Evolutionary conservation across 2,113 vertebrate species (phyloP).

Genomic region (Sitta europaea): DNA sequence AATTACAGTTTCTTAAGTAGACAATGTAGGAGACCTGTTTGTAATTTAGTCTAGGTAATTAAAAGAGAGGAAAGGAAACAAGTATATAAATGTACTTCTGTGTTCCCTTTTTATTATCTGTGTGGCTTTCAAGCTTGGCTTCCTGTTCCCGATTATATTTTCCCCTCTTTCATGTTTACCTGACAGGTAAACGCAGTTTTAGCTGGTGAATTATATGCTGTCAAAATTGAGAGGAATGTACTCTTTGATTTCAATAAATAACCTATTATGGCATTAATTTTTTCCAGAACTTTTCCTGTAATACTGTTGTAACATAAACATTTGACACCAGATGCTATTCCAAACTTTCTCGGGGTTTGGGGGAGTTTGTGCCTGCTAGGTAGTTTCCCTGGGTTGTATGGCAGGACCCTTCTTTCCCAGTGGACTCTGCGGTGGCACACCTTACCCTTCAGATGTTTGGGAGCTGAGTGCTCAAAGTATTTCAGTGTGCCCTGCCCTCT

Average conservation of each 20-base stretch:
- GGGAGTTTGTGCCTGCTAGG: background rate
- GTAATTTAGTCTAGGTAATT: background rate
- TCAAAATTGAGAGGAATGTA: background rate
- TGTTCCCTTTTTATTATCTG: background rate
- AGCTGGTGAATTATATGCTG: background rate
- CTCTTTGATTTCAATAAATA: background rate
- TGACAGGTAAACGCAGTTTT: background rate
- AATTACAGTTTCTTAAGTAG: background rate
- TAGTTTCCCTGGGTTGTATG: background rate
- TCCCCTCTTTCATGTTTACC: background rate
- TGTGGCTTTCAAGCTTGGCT: background rate
- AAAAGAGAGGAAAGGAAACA: background rate
- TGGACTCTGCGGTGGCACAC: background rate
- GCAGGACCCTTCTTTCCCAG: background rate
- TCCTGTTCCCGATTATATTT: background rate
- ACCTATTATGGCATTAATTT: background rate
- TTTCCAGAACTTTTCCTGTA: background rate
- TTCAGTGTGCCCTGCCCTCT: background rate
- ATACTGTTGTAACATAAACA: accelerated
- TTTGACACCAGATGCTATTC: background rate
- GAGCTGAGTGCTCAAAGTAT: background rate
- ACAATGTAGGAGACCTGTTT: background rate
- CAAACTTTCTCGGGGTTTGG: background rate
- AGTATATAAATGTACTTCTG: background rate
- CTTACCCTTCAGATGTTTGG: background rate